phyloP scores from a whole-genome alignment of 2,797 vertebrate genomes.

The Sebastes minor region DNA sequence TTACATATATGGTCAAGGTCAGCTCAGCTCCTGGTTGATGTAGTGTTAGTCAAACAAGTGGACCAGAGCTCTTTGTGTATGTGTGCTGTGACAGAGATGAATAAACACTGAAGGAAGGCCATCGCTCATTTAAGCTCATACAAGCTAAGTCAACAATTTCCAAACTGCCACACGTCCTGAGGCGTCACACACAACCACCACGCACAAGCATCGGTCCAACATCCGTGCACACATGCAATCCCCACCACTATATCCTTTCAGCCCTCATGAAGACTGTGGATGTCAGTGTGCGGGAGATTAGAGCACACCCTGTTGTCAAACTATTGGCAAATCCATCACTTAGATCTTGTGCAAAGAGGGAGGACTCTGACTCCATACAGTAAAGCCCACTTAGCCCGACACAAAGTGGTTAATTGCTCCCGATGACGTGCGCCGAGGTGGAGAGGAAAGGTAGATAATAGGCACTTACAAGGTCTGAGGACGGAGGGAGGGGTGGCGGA shows the following conservation, averaged over 20 bases:
- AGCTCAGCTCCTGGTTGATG: not conserved
- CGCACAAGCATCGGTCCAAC: not conserved
- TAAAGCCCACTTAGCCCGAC: constrained; percentile 44
- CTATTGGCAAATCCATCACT: constrained; percentile 40
- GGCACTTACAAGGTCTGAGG: constrained; percentile 47
- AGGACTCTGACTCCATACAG: constrained; percentile 1
- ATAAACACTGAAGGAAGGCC: constrained; percentile 18
- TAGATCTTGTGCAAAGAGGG: constrained; percentile 22
- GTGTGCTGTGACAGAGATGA: constrained; percentile 23
- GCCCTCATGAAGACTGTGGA: not conserved
- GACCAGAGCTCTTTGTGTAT: not conserved
- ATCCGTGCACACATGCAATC: not conserved
- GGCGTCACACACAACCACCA: not conserved
- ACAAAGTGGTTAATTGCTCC: constrained; percentile 58
- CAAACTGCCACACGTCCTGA: not conserved
- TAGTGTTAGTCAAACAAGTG: not conserved
- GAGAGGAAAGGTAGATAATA: constrained; percentile 46
- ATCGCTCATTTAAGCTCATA: constrained; percentile 26
- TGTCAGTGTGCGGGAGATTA: constrained; percentile 17
- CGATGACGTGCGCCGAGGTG: constrained; percentile 34
- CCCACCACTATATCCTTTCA: not conserved
- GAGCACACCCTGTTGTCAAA: constrained; percentile 35
- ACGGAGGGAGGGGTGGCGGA: constrained; percentile 33
- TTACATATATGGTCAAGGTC: not conserved
- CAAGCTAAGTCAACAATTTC: constrained; percentile 46